These are phyloP conservation scores for Agrilus planipennis DNA, from an alignment of 1,140 invertebrate genomes.

Conservation along the genomic window DNA sequence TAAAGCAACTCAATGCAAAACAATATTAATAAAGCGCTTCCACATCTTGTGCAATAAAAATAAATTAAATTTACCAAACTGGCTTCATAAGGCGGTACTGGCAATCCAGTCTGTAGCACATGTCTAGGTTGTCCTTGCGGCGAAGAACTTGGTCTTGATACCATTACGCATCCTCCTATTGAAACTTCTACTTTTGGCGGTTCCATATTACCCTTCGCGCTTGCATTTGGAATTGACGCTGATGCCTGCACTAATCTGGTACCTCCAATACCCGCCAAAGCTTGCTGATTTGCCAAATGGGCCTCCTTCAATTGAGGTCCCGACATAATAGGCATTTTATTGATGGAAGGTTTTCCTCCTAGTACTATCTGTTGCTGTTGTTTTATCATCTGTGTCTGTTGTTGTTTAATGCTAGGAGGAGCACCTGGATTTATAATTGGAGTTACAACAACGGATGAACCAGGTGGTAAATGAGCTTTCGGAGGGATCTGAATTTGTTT, in stretches of 20 bases:
- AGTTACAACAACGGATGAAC: not conserved
- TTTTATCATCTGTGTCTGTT: slow-evolving; percentile 20
- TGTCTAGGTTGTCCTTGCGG: slow-evolving; percentile 48
- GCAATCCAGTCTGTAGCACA: slow-evolving; percentile 40
- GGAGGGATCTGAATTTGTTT: slow-evolving; percentile 10
- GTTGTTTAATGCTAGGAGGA: slow-evolving; percentile 16
- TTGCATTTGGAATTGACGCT: slow-evolving; percentile 12
- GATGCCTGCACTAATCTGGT: slow-evolving; percentile 14
- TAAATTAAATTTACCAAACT: slow-evolving; percentile 64
- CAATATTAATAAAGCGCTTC: no score
- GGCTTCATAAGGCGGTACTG: slow-evolving; percentile 48
- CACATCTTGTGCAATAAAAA: no score
- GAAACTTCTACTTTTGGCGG: slow-evolving; percentile 44
- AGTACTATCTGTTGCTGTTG: slow-evolving; percentile 36
- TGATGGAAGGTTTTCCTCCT: no score
- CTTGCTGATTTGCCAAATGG: not conserved
- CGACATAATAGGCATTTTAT: no score
- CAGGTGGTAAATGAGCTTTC: not conserved
- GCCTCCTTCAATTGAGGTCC: slow-evolving; percentile 37
- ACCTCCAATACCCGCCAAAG: slow-evolving; percentile 23
- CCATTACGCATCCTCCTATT: slow-evolving; percentile 33
- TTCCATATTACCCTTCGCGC: slow-evolving; percentile 35
- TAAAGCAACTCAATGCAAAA: no score
- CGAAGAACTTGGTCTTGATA: slow-evolving; percentile 45
- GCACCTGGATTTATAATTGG: no score